A percentile compares a stretch with the other conserved stretches of the same genome.
These are phyloP conservation scores for Redunca redunca DNA, from an alignment of 2,113 vertebrate genomes.

Conservation along the genomic window DNA sequence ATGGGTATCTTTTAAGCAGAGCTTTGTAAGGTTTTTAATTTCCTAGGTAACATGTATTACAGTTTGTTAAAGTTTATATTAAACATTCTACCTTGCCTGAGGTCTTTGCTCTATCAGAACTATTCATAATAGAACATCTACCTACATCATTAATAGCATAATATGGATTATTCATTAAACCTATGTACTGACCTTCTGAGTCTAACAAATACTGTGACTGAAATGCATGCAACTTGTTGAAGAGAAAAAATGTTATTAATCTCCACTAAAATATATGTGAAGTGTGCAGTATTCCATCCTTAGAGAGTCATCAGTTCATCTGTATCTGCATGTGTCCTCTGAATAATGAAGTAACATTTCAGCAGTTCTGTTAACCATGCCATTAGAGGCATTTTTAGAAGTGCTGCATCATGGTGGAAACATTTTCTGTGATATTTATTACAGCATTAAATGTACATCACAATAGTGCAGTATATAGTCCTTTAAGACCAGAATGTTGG, in stretches of 20 bases:
- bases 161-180: conserved; percentile 69
- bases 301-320: conserved; percentile 9
- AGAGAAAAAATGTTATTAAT: conserved; percentile 57
- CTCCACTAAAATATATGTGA: conserved; percentile 44
- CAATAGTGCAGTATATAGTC: conserved; percentile 8
- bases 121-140: conserved; percentile 38
- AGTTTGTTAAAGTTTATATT: conserved; percentile 56
- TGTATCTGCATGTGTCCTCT: conserved; percentile 37
- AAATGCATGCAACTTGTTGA: conserved; percentile 69
- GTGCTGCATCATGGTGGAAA: conserved; percentile 39
- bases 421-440: conserved; percentile 50
- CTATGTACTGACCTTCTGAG: conserved; percentile 60
- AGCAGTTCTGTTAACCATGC: conserved; percentile 45
- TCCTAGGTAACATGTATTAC: conserved; percentile 52
- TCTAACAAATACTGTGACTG: conserved; percentile 70
- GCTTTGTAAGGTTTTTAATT: conserved; percentile 43
- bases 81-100: conserved; percentile 58
- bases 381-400: background rate
- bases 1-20: conserved; percentile 62
- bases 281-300: conserved; percentile 39
- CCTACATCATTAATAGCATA: conserved; percentile 52
- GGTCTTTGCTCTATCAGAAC: conserved; percentile 51
- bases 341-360: conserved; percentile 55
- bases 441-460: conserved; percentile 32
- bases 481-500: conserved; percentile 61